These are phyloP conservation scores for Leucania comma DNA, from an alignment of 2,888 invertebrate genomes.

Conservation along the genomic window DNA sequence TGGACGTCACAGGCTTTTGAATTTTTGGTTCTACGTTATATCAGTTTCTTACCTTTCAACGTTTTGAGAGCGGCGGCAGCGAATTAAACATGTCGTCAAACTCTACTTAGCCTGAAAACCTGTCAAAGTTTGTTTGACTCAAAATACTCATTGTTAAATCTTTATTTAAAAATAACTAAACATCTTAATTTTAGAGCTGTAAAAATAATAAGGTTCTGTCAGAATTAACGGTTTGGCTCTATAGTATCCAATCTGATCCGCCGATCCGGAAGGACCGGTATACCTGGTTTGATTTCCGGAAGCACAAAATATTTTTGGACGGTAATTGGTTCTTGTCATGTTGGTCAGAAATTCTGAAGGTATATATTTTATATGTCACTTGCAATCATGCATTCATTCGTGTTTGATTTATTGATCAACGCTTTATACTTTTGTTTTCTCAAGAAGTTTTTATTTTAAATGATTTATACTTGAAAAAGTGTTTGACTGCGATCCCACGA, in stretches of 20 bases:
- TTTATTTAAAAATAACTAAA: too few species aligned
- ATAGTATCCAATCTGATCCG: background rate
- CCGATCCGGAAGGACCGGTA: conserved; percentile 22
- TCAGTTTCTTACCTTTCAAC: too few species aligned
- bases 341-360: conserved; percentile 13
- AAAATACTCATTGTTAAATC: too few species aligned
- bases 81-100: too few species aligned
- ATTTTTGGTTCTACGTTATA: too few species aligned
- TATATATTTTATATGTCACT: conserved; percentile 4
- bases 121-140: too few species aligned
- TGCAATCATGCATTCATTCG: background rate
- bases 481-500: too few species aligned
- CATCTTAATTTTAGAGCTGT: background rate
- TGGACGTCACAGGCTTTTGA: too few species aligned
- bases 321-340: conserved; percentile 1
- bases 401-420: background rate
- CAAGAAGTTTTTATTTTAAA: background rate
- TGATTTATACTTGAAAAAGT: too few species aligned
- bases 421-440: background rate
- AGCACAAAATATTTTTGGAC: conserved; percentile 19
- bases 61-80: too few species aligned
- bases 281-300: conserved; percentile 24
- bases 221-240: background rate
- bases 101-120: too few species aligned
- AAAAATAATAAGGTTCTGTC: background rate